Conservation (phyloP, 1,140 invertebrate genomes). For the Aethina tumida region DNA sequence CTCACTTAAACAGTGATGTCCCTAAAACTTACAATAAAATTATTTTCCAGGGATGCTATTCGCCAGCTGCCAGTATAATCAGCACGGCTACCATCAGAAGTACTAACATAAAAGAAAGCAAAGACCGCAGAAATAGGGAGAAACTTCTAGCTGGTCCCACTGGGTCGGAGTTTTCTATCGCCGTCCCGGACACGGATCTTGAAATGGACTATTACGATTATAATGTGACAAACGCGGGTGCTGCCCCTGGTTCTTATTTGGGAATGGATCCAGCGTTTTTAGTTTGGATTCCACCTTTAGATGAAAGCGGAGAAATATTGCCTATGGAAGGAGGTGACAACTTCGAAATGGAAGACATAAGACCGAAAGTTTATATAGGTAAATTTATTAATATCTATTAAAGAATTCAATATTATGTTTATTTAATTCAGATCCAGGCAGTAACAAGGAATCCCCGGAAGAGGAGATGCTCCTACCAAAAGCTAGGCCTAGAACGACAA, state of each 20-base stretch:
- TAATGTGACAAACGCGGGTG: slow-evolving; percentile 68
- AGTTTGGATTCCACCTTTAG: slow-evolving; percentile 75
- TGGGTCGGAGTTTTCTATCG: slow-evolving; percentile 68
- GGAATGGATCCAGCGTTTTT: slow-evolving; percentile 81
- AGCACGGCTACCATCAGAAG: slow-evolving; percentile 51
- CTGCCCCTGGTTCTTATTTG: slow-evolving; percentile 59
- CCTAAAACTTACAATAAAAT: too few species aligned
- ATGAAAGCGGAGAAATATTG: slow-evolving; percentile 40
- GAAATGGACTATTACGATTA: slow-evolving; percentile 86
- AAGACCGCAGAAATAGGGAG: slow-evolving; percentile 63
- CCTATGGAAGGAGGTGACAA: slow-evolving; percentile 18
- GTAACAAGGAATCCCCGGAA: slow-evolving; percentile 34
- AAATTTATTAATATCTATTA: too few species aligned
- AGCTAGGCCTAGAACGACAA: slow-evolving; percentile 9
- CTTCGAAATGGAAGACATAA: slow-evolving; percentile 24
- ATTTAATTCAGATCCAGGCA: slow-evolving; percentile 33
- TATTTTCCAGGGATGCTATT: slow-evolving; percentile 54
- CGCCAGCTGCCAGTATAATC: slow-evolving; percentile 47
- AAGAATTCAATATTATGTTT: too few species aligned
- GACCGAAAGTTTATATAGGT: slow-evolving; percentile 23
- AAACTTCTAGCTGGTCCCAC: slow-evolving; percentile 49
- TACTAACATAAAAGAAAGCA: slow-evolving; percentile 61
- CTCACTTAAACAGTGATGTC: not conserved
- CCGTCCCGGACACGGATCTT: slow-evolving; percentile 59
- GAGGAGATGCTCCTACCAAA: slow-evolving; percentile 28